A percentile compares a stretch with the other conserved stretches of the same genome.
These are phyloP conservation scores for Lutraria rhynchaena DNA, from an alignment of 1,140 invertebrate species.

Conservation along the genomic window DNA sequence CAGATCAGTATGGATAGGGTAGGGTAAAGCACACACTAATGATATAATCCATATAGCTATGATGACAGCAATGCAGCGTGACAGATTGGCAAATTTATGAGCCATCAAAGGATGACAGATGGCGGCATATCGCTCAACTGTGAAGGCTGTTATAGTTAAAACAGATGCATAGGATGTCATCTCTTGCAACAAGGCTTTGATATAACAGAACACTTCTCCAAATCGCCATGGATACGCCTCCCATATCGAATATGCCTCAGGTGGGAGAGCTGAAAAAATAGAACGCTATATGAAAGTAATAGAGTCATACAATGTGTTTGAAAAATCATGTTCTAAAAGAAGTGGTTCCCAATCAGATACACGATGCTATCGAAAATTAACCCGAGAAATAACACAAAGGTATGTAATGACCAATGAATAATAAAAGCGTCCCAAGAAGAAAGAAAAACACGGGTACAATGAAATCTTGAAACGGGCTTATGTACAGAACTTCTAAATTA, in stretches of 20 bases:
- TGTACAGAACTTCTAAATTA: too few species aligned
- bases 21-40: slow-evolving; percentile 89
- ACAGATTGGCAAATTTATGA: slow-evolving; percentile 84
- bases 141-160: slow-evolving; percentile 81
- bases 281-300: too few species aligned
- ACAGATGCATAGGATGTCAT: slow-evolving; percentile 87
- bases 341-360: background rate
- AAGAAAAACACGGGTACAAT: too few species aligned
- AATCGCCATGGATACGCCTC: slow-evolving; percentile 93
- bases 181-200: slow-evolving; percentile 92
- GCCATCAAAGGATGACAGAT: slow-evolving; percentile 79
- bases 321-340: background rate
- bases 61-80: slow-evolving; percentile 90
- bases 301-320: too few species aligned
- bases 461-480: too few species aligned
- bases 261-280: slow-evolving; percentile 86
- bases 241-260: slow-evolving; percentile 94
- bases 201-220: slow-evolving; percentile 91
- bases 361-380: too few species aligned
- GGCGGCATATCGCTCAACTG: slow-evolving; percentile 80
- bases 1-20: slow-evolving; percentile 73
- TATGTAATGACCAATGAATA: too few species aligned
- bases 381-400: too few species aligned
- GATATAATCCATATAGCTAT: slow-evolving; percentile 90
- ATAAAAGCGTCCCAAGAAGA: too few species aligned